phyloP scores from a whole-genome alignment of 2,888 invertebrate species.

The Steinernema carpocapsae region DNA sequence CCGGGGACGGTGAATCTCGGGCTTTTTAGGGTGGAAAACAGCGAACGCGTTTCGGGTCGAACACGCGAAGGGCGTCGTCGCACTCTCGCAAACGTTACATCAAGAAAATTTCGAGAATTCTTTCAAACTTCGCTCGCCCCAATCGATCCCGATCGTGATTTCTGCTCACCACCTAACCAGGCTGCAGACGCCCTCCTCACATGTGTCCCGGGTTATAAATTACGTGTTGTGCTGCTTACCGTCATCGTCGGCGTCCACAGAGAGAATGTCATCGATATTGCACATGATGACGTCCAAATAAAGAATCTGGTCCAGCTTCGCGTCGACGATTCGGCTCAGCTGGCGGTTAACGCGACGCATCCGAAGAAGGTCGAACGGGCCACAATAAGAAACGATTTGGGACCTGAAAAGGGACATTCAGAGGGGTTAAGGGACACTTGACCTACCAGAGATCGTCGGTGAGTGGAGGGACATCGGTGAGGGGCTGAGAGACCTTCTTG shows the following conservation, averaged over 20 bases:
- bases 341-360: slow-evolving; percentile 45
- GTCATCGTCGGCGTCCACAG: slow-evolving; percentile 30
- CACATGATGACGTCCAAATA: slow-evolving; percentile 46
- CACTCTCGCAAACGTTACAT: slow-evolving; percentile 31
- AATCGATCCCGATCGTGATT: not conserved
- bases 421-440: too few species aligned
- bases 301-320: slow-evolving; percentile 38
- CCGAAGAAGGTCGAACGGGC: slow-evolving; percentile 44
- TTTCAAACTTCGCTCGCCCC: not conserved
- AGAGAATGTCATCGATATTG: slow-evolving; percentile 40
- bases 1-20: slow-evolving; percentile 1
- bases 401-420: not conserved
- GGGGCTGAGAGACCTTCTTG: slow-evolving; percentile 27
- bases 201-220: not conserved
- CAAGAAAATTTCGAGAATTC: slow-evolving; percentile 20
- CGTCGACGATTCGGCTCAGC: slow-evolving; percentile 41
- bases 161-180: not conserved
- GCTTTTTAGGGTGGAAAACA: not conserved
- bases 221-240: not conserved
- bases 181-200: not conserved
- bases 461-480: slow-evolving; percentile 15
- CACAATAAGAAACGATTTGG: slow-evolving; percentile 39
- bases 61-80: slow-evolving; percentile 8
- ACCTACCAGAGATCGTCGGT: slow-evolving; percentile 26
- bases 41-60: not conserved